Percentiles rank a stretch among this genome's conserved stretches.
phyloP scores from a whole-genome alignment of 1,140 invertebrate species.

The Drosophila ohnishii region DNA sequence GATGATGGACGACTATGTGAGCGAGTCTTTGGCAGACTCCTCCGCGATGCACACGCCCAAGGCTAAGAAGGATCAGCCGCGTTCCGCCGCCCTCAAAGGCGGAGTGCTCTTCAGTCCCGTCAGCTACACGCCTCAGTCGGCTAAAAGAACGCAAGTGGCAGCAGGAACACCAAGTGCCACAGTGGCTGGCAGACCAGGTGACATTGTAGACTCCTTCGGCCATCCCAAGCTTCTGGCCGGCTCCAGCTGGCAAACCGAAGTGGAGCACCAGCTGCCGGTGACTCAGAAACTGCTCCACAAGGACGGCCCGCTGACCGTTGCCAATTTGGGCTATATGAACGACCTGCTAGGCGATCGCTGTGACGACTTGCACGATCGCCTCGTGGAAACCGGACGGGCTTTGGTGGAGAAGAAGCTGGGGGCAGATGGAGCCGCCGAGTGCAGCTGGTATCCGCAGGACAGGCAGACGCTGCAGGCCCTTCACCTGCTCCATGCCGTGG shows the following conservation, averaged over 20 bases:
- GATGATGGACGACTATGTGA: conserved; percentile 66
- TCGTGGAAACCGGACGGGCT: conserved; percentile 50
- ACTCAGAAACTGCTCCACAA: conserved; percentile 57
- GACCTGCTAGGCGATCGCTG: conserved; percentile 61
- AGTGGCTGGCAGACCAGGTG: conserved; percentile 45
- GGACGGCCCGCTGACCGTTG: conserved; percentile 31
- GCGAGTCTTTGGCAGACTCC: conserved; percentile 23
- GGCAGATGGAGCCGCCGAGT: conserved; percentile 45
- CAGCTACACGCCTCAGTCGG: conserved; percentile 61
- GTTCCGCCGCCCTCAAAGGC: conserved; percentile 29
- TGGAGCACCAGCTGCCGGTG: conserved; percentile 57
- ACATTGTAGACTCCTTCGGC: conserved; percentile 64
- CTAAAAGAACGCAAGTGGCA: conserved; percentile 16
- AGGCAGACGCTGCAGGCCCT: conserved; percentile 57
- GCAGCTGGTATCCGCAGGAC: conserved; percentile 69
- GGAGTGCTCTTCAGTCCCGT: conserved; percentile 61
- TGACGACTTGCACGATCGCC: conserved; percentile 54
- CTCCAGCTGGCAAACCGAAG: conserved; percentile 46
- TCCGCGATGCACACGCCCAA: conserved; percentile 57
- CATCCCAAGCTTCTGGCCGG: conserved; percentile 59
- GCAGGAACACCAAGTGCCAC: neutral
- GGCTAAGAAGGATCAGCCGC: conserved; percentile 22
- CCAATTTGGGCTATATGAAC: conserved; percentile 65
- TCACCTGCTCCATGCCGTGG: conserved; percentile 83
- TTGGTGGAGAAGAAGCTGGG: conserved; percentile 64